These are phyloP conservation scores for Phthorimaea operculella DNA, from an alignment of 1,140 invertebrate species.

Conservation along the genomic window DNA sequence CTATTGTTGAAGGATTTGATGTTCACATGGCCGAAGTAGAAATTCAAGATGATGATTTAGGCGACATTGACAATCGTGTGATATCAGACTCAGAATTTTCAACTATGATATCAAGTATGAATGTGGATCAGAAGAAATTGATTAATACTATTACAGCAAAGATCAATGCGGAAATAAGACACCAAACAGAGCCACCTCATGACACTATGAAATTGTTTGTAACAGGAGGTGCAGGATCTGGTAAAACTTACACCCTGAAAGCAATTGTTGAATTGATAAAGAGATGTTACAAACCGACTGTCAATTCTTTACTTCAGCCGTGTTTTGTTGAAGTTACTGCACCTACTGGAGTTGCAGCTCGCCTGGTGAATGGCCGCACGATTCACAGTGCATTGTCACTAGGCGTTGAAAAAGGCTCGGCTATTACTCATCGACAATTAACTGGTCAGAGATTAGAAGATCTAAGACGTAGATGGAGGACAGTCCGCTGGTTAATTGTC, in stretches of 20 bases:
- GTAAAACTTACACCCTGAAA: conserved; percentile 42
- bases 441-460: conserved; percentile 40
- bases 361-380: conserved; percentile 29
- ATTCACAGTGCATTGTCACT: conserved; percentile 35
- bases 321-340: too few species aligned
- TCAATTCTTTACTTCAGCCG: too few species aligned
- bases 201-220: conserved; percentile 15
- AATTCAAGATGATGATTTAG: conserved; percentile 14
- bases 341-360: conserved; percentile 38
- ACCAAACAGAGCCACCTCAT: conserved; percentile 9
- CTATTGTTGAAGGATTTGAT: conserved; percentile 8
- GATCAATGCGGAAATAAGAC: conserved; percentile 11
- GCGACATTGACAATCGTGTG: conserved; percentile 20
- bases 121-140: conserved; percentile 20
- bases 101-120: conserved; percentile 15
- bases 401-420: conserved; percentile 40
- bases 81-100: too few species aligned
- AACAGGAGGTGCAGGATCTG: conserved; percentile 32
- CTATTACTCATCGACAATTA: conserved; percentile 28
- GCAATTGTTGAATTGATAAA: conserved; percentile 12
- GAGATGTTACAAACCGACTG: too few species aligned
- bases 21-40: conserved; percentile 30
- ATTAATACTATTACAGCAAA: conserved; percentile 12
- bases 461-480: conserved; percentile 39
- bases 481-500: conserved; percentile 48